These are phyloP conservation scores for Halcyon senegalensis DNA, from an alignment of 2,113 vertebrate genomes.

Conservation along the genomic window DNA sequence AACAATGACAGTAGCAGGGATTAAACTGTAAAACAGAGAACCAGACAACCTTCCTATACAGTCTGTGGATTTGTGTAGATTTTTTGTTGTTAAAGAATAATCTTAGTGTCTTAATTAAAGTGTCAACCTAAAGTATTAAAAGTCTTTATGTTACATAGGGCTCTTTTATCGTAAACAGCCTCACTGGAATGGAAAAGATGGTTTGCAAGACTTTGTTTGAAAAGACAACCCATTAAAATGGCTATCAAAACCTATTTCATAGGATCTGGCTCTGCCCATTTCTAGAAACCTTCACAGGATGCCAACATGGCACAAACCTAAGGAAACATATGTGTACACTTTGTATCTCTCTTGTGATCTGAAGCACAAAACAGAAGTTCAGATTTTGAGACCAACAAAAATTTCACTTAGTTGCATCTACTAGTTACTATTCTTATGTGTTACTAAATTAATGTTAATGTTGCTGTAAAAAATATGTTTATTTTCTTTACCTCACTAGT, in stretches of 20 bases:
- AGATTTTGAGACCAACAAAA: neutral
- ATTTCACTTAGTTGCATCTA: neutral
- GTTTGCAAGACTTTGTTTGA: neutral
- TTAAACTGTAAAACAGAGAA: neutral
- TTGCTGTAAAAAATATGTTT: neutral
- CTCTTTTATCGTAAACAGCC: neutral
- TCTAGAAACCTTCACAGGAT: neutral
- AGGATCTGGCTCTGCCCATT: neutral
- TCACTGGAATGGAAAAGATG: neutral
- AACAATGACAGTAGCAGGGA: neutral
- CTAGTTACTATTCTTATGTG: neutral
- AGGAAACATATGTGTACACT: neutral
- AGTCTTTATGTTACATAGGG: neutral
- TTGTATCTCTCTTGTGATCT: neutral
- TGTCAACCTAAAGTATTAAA: neutral
- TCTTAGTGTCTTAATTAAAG: neutral
- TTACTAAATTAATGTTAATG: neutral
- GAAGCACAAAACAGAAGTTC: neutral
- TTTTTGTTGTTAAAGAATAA: neutral
- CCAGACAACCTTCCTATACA: neutral
- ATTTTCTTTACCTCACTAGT: neutral
- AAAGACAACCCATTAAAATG: neutral
- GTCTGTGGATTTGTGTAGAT: neutral
- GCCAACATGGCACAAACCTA: neutral
- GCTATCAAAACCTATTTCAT: neutral